phyloP scores from a whole-genome alignment of 2,113 vertebrate genomes.

The Silurus meridionalis region DNA sequence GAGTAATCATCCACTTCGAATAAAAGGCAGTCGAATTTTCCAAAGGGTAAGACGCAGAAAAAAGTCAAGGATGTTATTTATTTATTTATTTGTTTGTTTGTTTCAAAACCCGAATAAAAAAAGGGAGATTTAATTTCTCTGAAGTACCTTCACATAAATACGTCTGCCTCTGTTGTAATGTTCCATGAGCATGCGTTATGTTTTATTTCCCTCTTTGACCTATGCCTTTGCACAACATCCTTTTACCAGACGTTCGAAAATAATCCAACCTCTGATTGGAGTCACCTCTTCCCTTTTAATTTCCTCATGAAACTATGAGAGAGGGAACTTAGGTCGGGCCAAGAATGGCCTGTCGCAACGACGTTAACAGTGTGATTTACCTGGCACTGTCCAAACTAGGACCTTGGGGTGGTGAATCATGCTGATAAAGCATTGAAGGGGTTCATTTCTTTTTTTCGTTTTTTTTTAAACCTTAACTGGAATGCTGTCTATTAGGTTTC shows the following conservation, averaged over 20 bases:
- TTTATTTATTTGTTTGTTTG: neutral
- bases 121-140: neutral
- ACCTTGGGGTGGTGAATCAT: constrained; percentile 56
- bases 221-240: constrained; percentile 52
- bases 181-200: constrained; percentile 52
- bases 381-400: constrained; percentile 52
- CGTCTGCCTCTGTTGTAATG: neutral
- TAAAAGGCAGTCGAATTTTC: constrained; percentile 45
- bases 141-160: neutral
- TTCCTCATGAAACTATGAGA: constrained; percentile 75
- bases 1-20: constrained; percentile 56
- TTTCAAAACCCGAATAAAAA: neutral
- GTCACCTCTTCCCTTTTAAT: constrained; percentile 82
- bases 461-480: constrained; percentile 52
- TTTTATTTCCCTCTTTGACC: constrained; percentile 52
- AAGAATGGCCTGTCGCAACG: constrained; percentile 71
- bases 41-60: constrained; percentile 16
- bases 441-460: constrained; percentile 35
- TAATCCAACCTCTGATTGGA: constrained; percentile 65
- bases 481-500: constrained; percentile 54
- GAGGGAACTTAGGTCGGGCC: constrained; percentile 76
- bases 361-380: constrained; percentile 49
- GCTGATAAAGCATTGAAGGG: constrained; percentile 55
- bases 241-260: constrained; percentile 69
- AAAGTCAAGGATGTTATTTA: neutral